Percentiles rank a stretch among this genome's conserved stretches.
Conservation (phyloP, 1,140 invertebrate species). For the Schlechtendalia chinensis region DNA sequence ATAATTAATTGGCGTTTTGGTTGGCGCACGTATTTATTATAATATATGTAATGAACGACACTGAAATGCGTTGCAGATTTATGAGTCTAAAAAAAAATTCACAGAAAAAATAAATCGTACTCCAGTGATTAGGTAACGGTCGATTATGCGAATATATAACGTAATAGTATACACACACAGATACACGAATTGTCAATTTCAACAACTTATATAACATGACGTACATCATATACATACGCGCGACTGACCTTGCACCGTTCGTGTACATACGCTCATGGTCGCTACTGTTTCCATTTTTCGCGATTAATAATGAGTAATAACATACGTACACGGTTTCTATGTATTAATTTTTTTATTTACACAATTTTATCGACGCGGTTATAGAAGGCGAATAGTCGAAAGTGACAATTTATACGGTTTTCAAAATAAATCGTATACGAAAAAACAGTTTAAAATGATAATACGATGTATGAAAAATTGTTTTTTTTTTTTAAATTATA, state of each 20-base stretch:
- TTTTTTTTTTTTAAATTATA: no score
- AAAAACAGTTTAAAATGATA: no score
- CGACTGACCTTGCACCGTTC: slow-evolving; percentile 13
- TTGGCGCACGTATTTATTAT: no score
- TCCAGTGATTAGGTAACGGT: not conserved
- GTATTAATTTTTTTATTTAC: no score
- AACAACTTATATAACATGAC: slow-evolving; percentile 26
- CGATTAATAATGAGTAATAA: not conserved
- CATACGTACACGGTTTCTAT: no score
- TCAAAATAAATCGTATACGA: no score
- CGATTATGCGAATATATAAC: not conserved
- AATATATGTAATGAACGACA: no score
- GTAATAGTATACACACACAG: not conserved
- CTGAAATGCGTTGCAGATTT: slow-evolving; percentile 10
- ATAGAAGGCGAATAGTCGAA: no score
- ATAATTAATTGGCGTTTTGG: slow-evolving; percentile 18
- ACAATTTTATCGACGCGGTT: no score
- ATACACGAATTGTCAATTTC: slow-evolving; percentile 8
- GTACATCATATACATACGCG: not conserved
- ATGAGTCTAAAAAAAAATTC: no score
- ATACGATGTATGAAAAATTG: no score
- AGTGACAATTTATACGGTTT: no score
- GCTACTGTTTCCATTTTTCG: slow-evolving; percentile 7
- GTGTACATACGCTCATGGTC: slow-evolving; percentile 5
- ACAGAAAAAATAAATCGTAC: not conserved